A percentile compares a stretch with the other conserved stretches of the same genome.
phyloP scores from a whole-genome alignment of 2,888 invertebrate genomes.

The Criorhina ranunculi region DNA sequence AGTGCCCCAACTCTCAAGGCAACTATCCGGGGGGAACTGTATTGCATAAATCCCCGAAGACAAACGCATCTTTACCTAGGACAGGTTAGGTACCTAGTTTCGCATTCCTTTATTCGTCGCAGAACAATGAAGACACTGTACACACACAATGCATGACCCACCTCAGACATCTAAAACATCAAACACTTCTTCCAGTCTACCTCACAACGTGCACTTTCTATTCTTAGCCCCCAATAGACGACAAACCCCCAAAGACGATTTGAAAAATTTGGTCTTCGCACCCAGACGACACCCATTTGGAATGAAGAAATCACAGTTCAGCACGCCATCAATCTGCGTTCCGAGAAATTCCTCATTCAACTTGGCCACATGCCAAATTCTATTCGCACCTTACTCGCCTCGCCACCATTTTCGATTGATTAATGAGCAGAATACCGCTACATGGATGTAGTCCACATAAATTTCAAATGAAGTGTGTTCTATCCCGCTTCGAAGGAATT shows the following conservation, averaged over 20 bases:
- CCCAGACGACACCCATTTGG: constrained; percentile 35
- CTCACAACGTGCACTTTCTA: background rate
- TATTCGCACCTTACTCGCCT: constrained; percentile 39
- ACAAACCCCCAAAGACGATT: constrained; percentile 22
- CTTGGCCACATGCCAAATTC: constrained; percentile 55
- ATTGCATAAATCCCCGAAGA: no score
- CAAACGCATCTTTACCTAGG: no score
- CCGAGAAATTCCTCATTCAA: constrained; percentile 21
- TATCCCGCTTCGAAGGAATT: constrained; percentile 39
- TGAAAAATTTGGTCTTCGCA: constrained; percentile 40
- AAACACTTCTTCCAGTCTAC: background rate
- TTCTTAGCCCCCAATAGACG: constrained; percentile 14
- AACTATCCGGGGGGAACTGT: no score
- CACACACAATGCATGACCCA: background rate
- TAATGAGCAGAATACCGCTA: constrained; percentile 57
- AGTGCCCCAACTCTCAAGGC: no score
- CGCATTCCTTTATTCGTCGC: no score
- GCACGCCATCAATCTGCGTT: constrained; percentile 38
- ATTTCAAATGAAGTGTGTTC: constrained; percentile 17
- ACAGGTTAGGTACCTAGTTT: no score
- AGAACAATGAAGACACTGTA: no score
- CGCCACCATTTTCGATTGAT: constrained; percentile 39
- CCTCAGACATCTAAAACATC: background rate
- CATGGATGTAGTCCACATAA: constrained; percentile 31
- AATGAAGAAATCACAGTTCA: constrained; percentile 50